Base-by-base conservation (phyloP, 2,888 invertebrate species). In the Barypeithes pellucidus region DNA sequence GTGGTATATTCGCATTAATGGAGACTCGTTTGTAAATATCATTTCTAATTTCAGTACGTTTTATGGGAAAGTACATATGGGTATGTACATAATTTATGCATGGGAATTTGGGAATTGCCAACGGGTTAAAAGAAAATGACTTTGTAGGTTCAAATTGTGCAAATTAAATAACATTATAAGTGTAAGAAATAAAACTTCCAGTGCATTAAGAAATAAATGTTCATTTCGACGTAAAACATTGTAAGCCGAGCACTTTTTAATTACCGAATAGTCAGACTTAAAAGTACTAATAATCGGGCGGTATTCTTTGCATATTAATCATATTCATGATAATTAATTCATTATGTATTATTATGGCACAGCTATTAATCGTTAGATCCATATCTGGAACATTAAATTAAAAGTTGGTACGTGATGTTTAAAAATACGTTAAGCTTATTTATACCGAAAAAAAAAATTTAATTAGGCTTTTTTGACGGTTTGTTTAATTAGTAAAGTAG, bases 311-410 rank as follows among this genome's bases (percentile, higher is more conserved):
- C 72, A 67, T 69, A 69, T 69, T 66, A 73, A 73, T 65, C 59
- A 61, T 50, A 16, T 14, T 33, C 18, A 43, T 14, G 16, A 47
- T 73, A 73, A 73, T 73, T 69, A 73, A 73, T 73, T 69, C 66
- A 69, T 73, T 69, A 73, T 52, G 68, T 73, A 69, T 69, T 73
- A 69, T 65, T 73, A 73, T 60, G 61, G 66, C 61, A 67, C 45
- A 61, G 67, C 54, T 70, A 70, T 70, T 70, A 62, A 70, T 72
- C 54, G 73, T 50, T 60, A 67, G 73, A 73, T 73, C 24, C 45
- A 8, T 69, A 73, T 69, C 73, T 68, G 20, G 43, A 50, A 39
- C 63, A 45, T 67, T 68, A 71, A 71, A 71, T 71, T 71, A 71
- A 67, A 59, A 71, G 24, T 66, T 24, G 9, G 57, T 66, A 66